Base-by-base conservation (phyloP, 2,888 invertebrate species). In the Rhagonycha fulva region DNA sequence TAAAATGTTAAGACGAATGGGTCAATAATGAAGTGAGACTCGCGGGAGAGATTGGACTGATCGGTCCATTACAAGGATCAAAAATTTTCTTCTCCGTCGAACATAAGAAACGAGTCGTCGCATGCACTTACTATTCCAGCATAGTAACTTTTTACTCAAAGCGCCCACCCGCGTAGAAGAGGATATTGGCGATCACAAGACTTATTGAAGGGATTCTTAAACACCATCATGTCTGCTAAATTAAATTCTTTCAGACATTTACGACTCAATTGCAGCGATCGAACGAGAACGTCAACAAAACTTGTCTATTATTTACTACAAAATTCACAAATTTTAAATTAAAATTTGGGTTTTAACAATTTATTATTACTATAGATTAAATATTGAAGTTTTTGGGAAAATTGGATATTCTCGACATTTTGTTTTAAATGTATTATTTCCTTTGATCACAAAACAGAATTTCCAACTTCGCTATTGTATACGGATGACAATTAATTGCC, bases 21-120 rank as follows among this genome's bases (percentile, higher is more conserved):
- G 84, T 85, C 84, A 84, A 84, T 85, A 84, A 84, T 84, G 84
- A 85, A 85, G 85, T 84, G 85, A 84, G 84, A 83, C 85, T 85
- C 84, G 80, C 83, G 84, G 85, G 84, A 84, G 83, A 84, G 82
- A 84, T 84, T 83, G 84, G 81, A 82, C 80, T 84, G 85, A 85
- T 85, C 85, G 84, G 81, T 81, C 85, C 82, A 84, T 85, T 85
- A 85, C 82, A 62, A 81, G 82, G 81, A 82, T 82, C 81, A 82
- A 73, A 71, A 76, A 71, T 62, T 23, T 74, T 75, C 77, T 71
- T 19, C 68, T 67, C 66, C 30, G 70, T 75, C 62, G 9, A 62
- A 19, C 67, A 24, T 23, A 63, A 63, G 63, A 68, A 63, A 68
- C 72, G 72, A 14, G 71, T 63, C 71, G 61, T 47, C 47, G 47